Conservation (phyloP, 1,140 invertebrate species). For the Zaprionus africanus region DNA sequence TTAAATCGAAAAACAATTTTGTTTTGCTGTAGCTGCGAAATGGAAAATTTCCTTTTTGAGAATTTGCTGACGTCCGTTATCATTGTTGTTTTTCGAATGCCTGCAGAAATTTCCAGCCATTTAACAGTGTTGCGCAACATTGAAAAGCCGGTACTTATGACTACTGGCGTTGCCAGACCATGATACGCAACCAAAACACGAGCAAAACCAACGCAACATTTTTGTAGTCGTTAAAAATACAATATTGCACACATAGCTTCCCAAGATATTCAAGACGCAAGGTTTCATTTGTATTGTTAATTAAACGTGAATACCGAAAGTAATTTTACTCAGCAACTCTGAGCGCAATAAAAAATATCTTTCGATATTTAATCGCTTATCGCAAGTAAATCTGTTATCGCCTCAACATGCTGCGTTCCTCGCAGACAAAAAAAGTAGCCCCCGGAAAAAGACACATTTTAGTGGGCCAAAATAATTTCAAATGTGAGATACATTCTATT, state of each 20-base stretch:
- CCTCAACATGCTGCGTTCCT: slow-evolving; percentile 58
- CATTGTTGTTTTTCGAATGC: neutral
- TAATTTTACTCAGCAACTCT: slow-evolving; percentile 17
- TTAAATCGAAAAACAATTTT: neutral
- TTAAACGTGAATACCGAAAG: neutral
- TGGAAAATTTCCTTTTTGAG: neutral
- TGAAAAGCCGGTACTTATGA: neutral
- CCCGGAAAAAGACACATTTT: slow-evolving; percentile 29
- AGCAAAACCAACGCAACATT: neutral
- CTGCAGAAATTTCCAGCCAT: neutral
- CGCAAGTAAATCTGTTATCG: slow-evolving; percentile 27
- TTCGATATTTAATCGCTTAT: slow-evolving; percentile 29
- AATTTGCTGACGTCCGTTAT: neutral
- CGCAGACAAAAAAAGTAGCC: slow-evolving; percentile 44
- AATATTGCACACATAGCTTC: neutral
- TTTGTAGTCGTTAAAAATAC: neutral
- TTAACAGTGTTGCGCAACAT: neutral
- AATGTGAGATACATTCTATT: slow-evolving; percentile 38
- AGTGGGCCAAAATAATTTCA: slow-evolving; percentile 26
- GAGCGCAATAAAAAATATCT: neutral
- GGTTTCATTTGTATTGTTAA: neutral
- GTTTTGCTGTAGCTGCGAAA: neutral
- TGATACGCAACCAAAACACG: neutral
- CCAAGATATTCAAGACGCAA: neutral
- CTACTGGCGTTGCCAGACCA: neutral